These are phyloP conservation scores for Meghimatium bilineatum DNA, from an alignment of 2,888 invertebrate genomes.

Conservation along the genomic window DNA sequence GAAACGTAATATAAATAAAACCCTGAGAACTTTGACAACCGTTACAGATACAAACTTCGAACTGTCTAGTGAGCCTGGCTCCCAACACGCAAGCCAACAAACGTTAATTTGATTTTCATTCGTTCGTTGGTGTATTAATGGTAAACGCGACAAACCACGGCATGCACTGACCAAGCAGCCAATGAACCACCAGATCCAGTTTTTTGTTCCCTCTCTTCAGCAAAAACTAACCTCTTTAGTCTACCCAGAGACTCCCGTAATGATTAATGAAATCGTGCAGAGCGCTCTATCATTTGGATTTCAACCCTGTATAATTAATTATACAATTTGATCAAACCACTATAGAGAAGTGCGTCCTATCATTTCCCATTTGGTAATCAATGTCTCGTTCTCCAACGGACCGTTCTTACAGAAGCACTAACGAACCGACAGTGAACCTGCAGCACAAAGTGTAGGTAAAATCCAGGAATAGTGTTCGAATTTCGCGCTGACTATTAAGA, in stretches of 20 bases:
- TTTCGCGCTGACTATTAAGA: slow-evolving; percentile 1
- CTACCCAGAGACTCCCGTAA: background rate
- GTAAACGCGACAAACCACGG: background rate
- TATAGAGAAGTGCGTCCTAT: slow-evolving; percentile 7
- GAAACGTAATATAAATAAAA: background rate
- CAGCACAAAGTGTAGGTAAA: background rate
- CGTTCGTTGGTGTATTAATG: background rate
- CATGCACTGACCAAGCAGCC: background rate
- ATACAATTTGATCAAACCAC: slow-evolving; percentile 19
- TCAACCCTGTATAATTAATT: slow-evolving; percentile 17
- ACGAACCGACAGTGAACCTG: background rate
- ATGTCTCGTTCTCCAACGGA: background rate
- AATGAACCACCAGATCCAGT: background rate
- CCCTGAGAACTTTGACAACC: background rate
- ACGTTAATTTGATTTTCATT: background rate
- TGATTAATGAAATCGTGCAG: slow-evolving; percentile 31
- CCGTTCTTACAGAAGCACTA: background rate
- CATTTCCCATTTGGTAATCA: slow-evolving; percentile 16
- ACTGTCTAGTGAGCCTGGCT: background rate
- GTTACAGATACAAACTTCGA: background rate
- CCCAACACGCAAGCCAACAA: background rate
- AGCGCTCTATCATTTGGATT: slow-evolving; percentile 3
- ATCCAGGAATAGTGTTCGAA: background rate
- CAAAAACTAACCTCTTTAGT: background rate
- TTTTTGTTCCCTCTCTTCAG: too few species aligned